These are phyloP conservation scores for Aurelia aurita DNA, from an alignment of 30 jellyfish, hydroid and myxozoan species.

Conservation along the genomic window DNA sequence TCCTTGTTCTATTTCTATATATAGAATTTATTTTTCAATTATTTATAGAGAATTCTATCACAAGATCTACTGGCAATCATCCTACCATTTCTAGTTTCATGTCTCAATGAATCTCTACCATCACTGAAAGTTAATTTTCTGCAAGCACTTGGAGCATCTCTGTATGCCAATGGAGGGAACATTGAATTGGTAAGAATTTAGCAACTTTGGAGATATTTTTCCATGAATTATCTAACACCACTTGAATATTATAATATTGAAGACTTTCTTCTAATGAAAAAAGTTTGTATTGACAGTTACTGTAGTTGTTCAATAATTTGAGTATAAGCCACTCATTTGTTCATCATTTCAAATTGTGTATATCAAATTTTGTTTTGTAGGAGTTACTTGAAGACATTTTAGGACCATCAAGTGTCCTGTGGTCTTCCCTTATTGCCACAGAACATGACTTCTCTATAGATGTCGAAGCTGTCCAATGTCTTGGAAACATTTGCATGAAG, in stretches of 20 bases:
- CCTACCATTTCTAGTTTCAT: slow-evolving; percentile 48
- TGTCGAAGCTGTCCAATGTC: slow-evolving; percentile 73
- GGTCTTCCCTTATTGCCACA: slow-evolving; percentile 60
- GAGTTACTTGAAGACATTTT: slow-evolving; percentile 43
- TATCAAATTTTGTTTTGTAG: slow-evolving; percentile 16
- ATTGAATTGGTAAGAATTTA: slow-evolving; percentile 67
- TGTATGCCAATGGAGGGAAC: slow-evolving; percentile 80
- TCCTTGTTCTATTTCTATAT: neutral
- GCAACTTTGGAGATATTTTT: neutral
- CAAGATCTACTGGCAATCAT: slow-evolving; percentile 15
- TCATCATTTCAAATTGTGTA: neutral
- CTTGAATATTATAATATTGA: too few species aligned
- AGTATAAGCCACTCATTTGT: neutral
- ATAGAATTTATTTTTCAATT: neutral
- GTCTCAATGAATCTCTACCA: slow-evolving; percentile 29
- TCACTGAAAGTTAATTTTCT: slow-evolving; percentile 59
- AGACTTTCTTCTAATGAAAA: neutral
- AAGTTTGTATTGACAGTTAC: neutral
- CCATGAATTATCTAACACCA: neutral
- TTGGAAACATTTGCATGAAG: slow-evolving; percentile 71
- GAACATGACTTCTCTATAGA: slow-evolving; percentile 38
- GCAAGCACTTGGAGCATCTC: slow-evolving; percentile 81
- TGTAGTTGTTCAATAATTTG: neutral
- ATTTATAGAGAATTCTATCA: slow-evolving; percentile 29
- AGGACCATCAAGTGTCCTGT: slow-evolving; percentile 55